Conservation (phyloP, 2,797 vertebrate species). For the Spea hammondii region DNA sequence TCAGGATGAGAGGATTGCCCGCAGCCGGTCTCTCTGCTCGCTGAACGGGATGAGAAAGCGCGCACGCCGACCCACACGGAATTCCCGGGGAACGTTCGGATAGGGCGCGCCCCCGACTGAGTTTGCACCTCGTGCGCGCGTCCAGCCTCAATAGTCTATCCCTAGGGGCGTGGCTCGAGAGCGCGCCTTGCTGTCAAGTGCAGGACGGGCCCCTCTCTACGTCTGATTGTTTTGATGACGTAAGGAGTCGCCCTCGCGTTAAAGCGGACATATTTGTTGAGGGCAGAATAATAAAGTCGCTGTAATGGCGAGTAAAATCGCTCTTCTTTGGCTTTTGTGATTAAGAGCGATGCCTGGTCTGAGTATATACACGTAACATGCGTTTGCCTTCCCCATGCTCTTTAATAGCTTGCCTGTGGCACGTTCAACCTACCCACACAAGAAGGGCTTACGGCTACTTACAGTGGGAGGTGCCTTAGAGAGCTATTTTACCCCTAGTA, state of each 20-base stretch:
- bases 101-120: constrained; percentile 23
- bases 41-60: constrained; percentile 1
- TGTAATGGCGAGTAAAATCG: too few relatives aligned
- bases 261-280: constrained; percentile 13
- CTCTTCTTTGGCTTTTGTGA: too few relatives aligned
- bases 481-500: too few relatives aligned
- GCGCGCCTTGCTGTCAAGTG: constrained; percentile 39
- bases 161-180: constrained; percentile 39
- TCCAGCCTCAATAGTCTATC: constrained; percentile 23
- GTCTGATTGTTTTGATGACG: constrained; percentile 27
- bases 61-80: constrained; percentile 36
- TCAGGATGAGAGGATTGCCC: background rate
- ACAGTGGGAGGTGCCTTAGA: too few relatives aligned
- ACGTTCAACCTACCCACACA: too few relatives aligned
- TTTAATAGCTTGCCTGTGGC: too few relatives aligned
- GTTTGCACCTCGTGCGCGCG: constrained; percentile 32
- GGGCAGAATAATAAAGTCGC: background rate
- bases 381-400: too few relatives aligned
- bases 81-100: constrained; percentile 41
- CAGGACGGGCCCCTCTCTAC: background rate
- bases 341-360: too few relatives aligned
- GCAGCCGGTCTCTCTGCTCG: background rate
- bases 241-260: background rate
- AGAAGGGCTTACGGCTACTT: too few relatives aligned
- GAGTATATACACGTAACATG: too few relatives aligned